Conservation (phyloP, 2,113 vertebrate species). For the Rattus norvegicus region DNA sequence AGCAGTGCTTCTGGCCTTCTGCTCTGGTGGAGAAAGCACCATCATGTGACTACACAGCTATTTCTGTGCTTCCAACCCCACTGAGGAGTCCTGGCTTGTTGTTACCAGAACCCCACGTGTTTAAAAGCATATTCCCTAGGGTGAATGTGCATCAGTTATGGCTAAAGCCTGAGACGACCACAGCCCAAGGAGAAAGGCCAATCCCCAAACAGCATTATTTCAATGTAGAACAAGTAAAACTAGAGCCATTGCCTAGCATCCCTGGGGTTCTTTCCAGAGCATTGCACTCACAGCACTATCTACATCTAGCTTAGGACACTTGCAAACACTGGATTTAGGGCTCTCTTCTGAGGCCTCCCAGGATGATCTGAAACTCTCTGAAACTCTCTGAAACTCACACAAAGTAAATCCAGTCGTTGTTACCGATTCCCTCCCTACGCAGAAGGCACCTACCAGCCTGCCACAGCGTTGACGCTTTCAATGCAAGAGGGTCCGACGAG, state of each 20-base stretch:
- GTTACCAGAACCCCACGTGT: rapidly evolving
- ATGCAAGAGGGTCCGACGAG: neutral
- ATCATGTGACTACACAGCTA: rapidly evolving
- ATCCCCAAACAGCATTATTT: neutral
- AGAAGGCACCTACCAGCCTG: neutral
- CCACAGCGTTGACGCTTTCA: neutral
- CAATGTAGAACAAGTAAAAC: neutral
- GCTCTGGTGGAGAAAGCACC: neutral
- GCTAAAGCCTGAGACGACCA: neutral
- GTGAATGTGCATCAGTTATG: rapidly evolving
- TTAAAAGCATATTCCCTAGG: neutral
- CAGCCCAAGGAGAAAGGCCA: neutral
- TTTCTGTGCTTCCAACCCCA: neutral
- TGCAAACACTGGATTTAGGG: neutral
- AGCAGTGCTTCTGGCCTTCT: rapidly evolving
- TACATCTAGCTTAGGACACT: neutral
- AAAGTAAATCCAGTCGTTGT: no score
- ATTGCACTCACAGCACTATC: no score
- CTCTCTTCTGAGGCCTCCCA: neutral
- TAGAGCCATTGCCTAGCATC: rapidly evolving
- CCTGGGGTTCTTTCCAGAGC: neutral
- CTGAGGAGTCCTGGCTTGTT: rapidly evolving
- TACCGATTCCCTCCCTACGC: neutral
- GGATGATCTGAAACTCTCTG: neutral
- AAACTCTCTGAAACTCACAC: neutral